Conservation (phyloP, 1,140 invertebrate species). For the Pseudomyrmex concolor region DNA sequence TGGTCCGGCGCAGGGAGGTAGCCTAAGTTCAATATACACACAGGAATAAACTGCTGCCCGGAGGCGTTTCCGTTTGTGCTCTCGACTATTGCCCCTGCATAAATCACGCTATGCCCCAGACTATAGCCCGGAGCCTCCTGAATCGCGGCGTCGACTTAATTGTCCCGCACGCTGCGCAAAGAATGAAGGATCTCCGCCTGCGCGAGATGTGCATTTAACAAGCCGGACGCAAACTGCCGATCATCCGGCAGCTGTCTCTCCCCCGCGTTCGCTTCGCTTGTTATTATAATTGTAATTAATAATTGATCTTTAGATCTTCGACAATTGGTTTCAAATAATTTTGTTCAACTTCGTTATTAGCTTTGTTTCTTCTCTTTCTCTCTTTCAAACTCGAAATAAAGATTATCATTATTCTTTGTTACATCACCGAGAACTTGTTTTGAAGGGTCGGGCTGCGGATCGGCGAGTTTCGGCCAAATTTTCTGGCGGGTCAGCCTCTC, state of each 20-base stretch:
- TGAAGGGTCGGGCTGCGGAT: conserved; percentile 44
- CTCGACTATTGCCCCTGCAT: conserved; percentile 75
- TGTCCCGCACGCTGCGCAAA: conserved; percentile 54
- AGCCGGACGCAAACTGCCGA: neutral
- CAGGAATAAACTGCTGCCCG: conserved; percentile 74
- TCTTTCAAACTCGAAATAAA: conserved; percentile 1
- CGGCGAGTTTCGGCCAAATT: conserved; percentile 80
- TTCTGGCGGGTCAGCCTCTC: conserved; percentile 83
- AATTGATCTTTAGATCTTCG: neutral
- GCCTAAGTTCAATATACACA: conserved; percentile 79
- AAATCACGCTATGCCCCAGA: conserved; percentile 70
- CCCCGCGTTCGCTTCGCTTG: neutral
- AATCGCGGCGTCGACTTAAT: conserved; percentile 67
- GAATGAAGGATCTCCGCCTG: conserved; percentile 46
- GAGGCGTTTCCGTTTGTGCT: conserved; percentile 71
- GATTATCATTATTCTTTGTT: conserved; percentile 44
- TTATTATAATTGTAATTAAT: neutral
- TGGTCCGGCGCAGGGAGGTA: conserved; percentile 74
- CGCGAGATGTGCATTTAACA: conserved; percentile 58
- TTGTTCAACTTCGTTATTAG: neutral
- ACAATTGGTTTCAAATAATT: neutral
- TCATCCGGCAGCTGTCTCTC: neutral
- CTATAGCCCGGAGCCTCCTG: conserved; percentile 36
- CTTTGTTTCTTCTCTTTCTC: too few species aligned
- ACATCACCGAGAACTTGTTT: conserved; percentile 21